Evolutionary conservation across 2,797 vertebrate species (phyloP), one percentile per base, ranked within the genome.

Genomic region (Melopsittacus undulatus): DNA sequence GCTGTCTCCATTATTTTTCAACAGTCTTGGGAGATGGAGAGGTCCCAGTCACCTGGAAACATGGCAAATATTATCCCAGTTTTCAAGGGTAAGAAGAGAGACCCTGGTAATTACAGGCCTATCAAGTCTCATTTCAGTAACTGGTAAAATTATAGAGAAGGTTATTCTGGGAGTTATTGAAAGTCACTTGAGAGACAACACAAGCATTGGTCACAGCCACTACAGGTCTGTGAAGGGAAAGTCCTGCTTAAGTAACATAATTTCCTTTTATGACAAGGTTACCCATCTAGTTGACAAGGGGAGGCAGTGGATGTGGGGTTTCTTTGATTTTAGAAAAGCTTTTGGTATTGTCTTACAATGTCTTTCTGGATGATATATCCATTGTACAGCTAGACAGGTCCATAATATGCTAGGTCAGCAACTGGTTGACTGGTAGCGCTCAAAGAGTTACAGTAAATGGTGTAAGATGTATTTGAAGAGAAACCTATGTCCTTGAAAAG

Each of bases 361-460:
- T 29, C 7, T 29, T 83, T 82, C 45, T 32, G 22, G 42, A 45
- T 73, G 42, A 45, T 73, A 54, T 9, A 11, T 46, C 22, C 66
- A 89, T 19, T n/a, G 78, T 10, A 51, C 13, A 67, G 43, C 30
- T 67, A 67, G 14, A 59, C 15, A 82, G 79, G n/a, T 36, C 59
- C 30, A 9, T 40, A 68, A 30, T n/a, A 63, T 0, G 0, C 2
- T 54, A 56, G 7, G 23, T 66, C 13, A 80, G 26, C 27, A 85
- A 48, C 0, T 54, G 18, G 6, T 13, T 75, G 32, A 78, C 1
- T 1, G 24, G 18, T 45, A 1, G 0, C 13, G 15, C 61, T 77
- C n/a, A 72, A 83, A 62, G 27, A 12, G 30, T 56, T 80, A 36
- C 2, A 57, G 15, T 18, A 75, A 70, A 83, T 43, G 9, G 14